Base-by-base conservation (phyloP, 2,888 invertebrate genomes). In the Diaperis boleti region DNA sequence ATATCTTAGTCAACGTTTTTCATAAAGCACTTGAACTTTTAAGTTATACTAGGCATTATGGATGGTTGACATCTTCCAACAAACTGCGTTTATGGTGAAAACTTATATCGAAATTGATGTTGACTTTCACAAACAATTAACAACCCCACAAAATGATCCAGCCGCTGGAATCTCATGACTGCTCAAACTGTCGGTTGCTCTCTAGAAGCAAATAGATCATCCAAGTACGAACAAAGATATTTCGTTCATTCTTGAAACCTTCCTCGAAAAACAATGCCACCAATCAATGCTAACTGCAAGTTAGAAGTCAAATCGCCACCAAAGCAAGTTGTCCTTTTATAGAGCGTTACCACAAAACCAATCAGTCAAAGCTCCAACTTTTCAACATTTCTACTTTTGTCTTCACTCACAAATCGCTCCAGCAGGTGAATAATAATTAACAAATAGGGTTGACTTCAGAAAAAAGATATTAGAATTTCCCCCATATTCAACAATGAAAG, bases 401-500 rank as follows among this genome's bases (percentile, higher is more conserved):
- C n/a, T n/a, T n/a, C n/a, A n/a, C n/a, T n/a, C n/a, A n/a, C n/a
- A n/a, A 39, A 15, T 33, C 33, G 10, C 3, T 33, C 7, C 10
- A 10, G 6, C 10, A 33, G 33, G 33, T 10, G 10, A 33, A 33
- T 33, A 33, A 3, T 17, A 14, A 39, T 39, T 39, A 39, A n/a
- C n/a, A n/a, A n/a, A n/a, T n/a, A n/a, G n/a, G n/a, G n/a, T n/a
- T n/a, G n/a, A n/a, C 11, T 22, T 20, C 6, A 44, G n/a, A 10
- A 22, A 18, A 20, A 20, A 20, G n/a, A n/a, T n/a, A n/a, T n/a
- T n/a, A n/a, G n/a, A n/a, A n/a, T n/a, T n/a, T n/a, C n/a, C n/a
- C n/a, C n/a, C 2, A 49, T 55, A 29, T 55, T 55, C 42, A 55
- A 61, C 20, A 61, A 37, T 33, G 26, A 20, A 50, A 50, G 37